These are phyloP conservation scores for Tillus elongatus DNA, from an alignment of 2,888 invertebrate genomes.

Conservation along the genomic window DNA sequence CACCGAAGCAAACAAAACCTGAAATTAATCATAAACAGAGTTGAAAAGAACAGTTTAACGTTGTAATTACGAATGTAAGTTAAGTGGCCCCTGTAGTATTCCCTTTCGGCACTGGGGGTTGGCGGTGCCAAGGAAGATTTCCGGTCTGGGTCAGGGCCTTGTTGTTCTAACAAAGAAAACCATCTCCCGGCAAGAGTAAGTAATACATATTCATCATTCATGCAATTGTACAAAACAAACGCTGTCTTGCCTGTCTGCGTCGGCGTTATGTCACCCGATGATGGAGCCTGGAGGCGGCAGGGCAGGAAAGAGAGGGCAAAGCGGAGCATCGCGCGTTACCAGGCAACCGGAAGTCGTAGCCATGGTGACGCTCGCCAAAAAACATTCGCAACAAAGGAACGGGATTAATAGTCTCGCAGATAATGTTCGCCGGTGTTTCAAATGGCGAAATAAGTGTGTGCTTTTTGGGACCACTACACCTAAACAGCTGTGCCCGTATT, in stretches of 20 bases:
- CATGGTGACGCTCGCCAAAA: conserved; percentile 40
- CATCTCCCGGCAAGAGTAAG: conserved; percentile 30
- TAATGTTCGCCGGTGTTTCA: conserved; percentile 40
- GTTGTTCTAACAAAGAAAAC: conserved; percentile 31
- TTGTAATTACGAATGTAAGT: too few relatives aligned
- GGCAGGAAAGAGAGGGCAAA: too few relatives aligned
- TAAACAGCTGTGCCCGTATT: conserved; percentile 23
- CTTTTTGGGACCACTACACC: conserved; percentile 24
- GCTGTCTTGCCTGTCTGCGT: conserved; percentile 29
- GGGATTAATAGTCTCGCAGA: conserved; percentile 41
- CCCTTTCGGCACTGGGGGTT: too few relatives aligned
- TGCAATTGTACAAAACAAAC: conserved; percentile 37
- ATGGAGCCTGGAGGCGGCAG: too few relatives aligned
- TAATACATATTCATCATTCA: conserved; percentile 37
- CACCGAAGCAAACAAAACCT: too few relatives aligned
- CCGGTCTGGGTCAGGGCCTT: conserved; percentile 25
- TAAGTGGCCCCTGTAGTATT: too few relatives aligned
- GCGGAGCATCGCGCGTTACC: conserved; percentile 34
- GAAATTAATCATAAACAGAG: too few relatives aligned
- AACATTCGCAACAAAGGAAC: conserved; percentile 42
- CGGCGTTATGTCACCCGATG: conserved; percentile 27
- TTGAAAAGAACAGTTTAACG: too few relatives aligned
- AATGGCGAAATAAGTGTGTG: conserved; percentile 38
- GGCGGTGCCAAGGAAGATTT: too few relatives aligned
- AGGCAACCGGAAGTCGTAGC: conserved; percentile 40